Evolutionary conservation across 1,140 invertebrate genomes (phyloP).

Genomic region (Drosophila guanche): DNA sequence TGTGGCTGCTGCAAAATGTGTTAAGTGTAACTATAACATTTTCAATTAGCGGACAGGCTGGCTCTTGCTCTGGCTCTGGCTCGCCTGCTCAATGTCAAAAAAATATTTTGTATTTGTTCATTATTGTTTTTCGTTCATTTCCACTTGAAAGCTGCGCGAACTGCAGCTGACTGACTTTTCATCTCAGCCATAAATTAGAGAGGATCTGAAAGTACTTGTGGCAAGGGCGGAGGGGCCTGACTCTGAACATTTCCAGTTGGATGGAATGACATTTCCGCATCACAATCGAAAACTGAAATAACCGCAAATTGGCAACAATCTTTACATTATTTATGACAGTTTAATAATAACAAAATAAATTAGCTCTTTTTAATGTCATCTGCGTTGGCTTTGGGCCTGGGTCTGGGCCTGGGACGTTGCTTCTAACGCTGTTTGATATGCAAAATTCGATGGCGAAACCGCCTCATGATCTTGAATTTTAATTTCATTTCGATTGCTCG

Average conservation of each 20-base stretch:
- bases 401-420: no score
- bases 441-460: slow-evolving; percentile 35
- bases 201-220: not conserved
- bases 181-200: slow-evolving; percentile 25
- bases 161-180: slow-evolving; percentile 40
- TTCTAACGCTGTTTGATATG: slow-evolving; percentile 24
- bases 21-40: slow-evolving; percentile 62
- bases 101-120: slow-evolving; percentile 14
- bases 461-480: slow-evolving; percentile 47
- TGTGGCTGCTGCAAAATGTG: slow-evolving; percentile 29
- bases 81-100: slow-evolving; percentile 40
- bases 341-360: slow-evolving; percentile 39
- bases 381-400: not conserved
- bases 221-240: slow-evolving; percentile 9
- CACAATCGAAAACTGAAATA: slow-evolving; percentile 24
- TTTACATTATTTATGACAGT: slow-evolving; percentile 70
- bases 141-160: no score
- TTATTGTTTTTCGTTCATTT: not conserved
- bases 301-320: slow-evolving; percentile 26
- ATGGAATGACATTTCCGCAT: slow-evolving; percentile 60
- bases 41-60: slow-evolving; percentile 47
- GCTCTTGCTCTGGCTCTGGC: not conserved
- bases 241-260: slow-evolving; percentile 8
- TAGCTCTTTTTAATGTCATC: slow-evolving; percentile 40
- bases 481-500: slow-evolving; percentile 23